These are phyloP conservation scores for Beaufortia kweichowensis DNA, from an alignment of 2,113 vertebrate genomes.

Conservation along the genomic window DNA sequence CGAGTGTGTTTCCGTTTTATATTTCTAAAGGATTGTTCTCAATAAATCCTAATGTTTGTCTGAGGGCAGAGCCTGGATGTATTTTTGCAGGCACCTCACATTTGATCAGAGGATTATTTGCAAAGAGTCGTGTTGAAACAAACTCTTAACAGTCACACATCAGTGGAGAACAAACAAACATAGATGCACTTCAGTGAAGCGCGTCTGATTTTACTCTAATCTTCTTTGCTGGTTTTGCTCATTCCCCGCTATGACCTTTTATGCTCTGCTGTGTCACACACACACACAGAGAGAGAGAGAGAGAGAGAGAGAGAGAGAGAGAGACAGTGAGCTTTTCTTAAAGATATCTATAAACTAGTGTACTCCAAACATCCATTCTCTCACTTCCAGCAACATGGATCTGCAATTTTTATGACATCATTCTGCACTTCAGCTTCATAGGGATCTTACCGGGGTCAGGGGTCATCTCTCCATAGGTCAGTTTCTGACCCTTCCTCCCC, in stretches of 20 bases:
- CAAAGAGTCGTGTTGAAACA: conserved; percentile 43
- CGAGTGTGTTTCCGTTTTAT: not conserved
- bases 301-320: too few relatives aligned
- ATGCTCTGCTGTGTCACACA: conserved; percentile 18
- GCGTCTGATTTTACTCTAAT: conserved; percentile 27
- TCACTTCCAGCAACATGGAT: too few relatives aligned
- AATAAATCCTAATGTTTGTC: conserved; percentile 16
- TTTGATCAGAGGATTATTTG: conserved; percentile 69
- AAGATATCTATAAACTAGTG: too few relatives aligned
- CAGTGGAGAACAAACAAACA: conserved; percentile 61
- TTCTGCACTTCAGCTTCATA: not conserved
- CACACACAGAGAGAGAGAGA: too few relatives aligned
- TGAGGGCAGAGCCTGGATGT: not conserved
- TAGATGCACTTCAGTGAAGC: conserved; percentile 52
- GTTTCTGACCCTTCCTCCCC: conserved; percentile 39
- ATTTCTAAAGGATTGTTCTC: conserved; percentile 7
- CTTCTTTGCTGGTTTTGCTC: conserved; percentile 13
- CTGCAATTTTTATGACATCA: too few relatives aligned
- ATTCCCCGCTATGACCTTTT: conserved; percentile 32
- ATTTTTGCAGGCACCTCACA: conserved; percentile 44
- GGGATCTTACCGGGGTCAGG: not conserved
- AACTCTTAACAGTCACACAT: conserved; percentile 26
- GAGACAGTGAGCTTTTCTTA: too few relatives aligned
- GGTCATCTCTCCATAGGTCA: not conserved
- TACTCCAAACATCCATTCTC: too few relatives aligned